Percentiles rank a stretch among this genome's conserved stretches.
These are phyloP conservation scores for Hyles lineata DNA, from an alignment of 2,888 invertebrate genomes.

Conservation along the genomic window DNA sequence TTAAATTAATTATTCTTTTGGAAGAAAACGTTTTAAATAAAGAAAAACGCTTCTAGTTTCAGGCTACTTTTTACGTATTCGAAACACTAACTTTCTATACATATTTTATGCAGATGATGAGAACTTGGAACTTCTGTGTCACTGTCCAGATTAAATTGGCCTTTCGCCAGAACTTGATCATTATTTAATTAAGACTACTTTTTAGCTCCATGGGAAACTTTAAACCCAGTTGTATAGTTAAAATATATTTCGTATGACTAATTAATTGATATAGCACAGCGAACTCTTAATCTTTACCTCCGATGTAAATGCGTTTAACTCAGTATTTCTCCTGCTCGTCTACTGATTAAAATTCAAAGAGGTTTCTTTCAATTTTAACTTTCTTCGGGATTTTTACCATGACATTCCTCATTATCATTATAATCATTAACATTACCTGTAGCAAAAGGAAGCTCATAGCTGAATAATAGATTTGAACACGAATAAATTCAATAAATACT, in stretches of 20 bases:
- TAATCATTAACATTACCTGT: no score
- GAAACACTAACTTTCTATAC: slow-evolving; percentile 4
- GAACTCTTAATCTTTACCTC: no score
- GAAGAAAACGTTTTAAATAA: background rate
- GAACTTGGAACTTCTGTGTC: background rate
- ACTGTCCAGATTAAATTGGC: background rate
- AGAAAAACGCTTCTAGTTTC: background rate
- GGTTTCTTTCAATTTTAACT: no score
- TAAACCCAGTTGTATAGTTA: background rate
- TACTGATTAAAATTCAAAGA: no score
- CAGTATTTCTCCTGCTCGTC: no score
- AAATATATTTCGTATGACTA: background rate
- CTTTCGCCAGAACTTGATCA: slow-evolving; percentile 7
- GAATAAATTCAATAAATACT: no score
- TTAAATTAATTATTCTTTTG: background rate
- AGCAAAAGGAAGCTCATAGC: no score
- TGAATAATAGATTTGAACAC: no score
- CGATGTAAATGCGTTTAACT: no score
- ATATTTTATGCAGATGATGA: slow-evolving; percentile 17
- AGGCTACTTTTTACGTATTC: background rate
- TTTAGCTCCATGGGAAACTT: slow-evolving; percentile 8
- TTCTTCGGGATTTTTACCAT: no score
- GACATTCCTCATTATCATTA: no score
- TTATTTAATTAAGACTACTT: slow-evolving; percentile 10
- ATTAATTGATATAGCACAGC: background rate